These are phyloP conservation scores for Amphipyra tragopoginis DNA, from an alignment of 2,888 invertebrate genomes.

Conservation along the genomic window DNA sequence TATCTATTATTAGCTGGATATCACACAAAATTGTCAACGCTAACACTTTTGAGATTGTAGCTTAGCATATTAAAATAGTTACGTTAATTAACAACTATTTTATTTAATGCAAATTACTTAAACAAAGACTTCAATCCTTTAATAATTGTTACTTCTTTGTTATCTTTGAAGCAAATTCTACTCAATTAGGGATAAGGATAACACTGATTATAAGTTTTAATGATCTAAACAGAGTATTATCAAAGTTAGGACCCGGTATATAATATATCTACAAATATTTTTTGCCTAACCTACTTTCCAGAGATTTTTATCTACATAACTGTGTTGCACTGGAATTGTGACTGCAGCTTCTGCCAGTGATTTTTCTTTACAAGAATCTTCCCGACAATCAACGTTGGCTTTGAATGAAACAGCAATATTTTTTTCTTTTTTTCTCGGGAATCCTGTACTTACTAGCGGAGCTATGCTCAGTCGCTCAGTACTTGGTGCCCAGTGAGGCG, in stretches of 20 bases:
- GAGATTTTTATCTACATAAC: constrained; percentile 17
- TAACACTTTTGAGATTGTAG: too few relatives aligned
- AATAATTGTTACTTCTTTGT: too few relatives aligned
- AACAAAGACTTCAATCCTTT: too few relatives aligned
- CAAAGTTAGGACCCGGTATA: constrained; percentile 19
- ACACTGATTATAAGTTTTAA: constrained; percentile 43
- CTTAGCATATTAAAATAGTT: too few relatives aligned
- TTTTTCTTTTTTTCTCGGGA: constrained; percentile 63
- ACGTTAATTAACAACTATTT: too few relatives aligned
- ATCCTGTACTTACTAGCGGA: constrained; percentile 60
- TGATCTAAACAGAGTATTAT: constrained; percentile 20
- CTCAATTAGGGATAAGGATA: background rate
- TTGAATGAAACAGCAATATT: constrained; percentile 62
- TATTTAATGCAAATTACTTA: too few relatives aligned
- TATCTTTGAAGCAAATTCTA: too few relatives aligned
- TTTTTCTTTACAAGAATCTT: constrained; percentile 60
- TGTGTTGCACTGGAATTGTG: constrained; percentile 37
- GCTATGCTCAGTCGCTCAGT: constrained; percentile 60
- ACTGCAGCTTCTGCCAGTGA: constrained; percentile 45
- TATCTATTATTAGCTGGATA: too few relatives aligned
- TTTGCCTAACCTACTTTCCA: constrained; percentile 22
- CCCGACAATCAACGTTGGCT: constrained; percentile 62
- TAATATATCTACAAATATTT: constrained; percentile 13
- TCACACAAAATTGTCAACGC: too few relatives aligned
- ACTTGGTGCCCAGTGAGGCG: constrained; percentile 65